Conservation (phyloP, 2,888 invertebrate species). For the Tenthredo livida region DNA sequence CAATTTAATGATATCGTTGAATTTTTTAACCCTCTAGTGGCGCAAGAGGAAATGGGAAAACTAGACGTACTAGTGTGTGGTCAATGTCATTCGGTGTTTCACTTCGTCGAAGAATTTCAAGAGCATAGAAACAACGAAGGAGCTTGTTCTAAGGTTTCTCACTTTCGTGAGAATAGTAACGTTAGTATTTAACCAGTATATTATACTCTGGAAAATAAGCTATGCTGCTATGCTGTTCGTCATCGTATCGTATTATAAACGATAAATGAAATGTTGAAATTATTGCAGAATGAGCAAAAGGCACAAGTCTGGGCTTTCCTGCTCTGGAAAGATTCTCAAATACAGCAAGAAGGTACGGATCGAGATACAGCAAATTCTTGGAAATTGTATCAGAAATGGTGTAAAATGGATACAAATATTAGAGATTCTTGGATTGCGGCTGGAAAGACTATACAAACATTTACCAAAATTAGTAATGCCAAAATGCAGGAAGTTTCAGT, state of each 20-base stretch:
- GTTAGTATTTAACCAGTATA: slow-evolving; percentile 76
- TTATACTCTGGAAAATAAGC: too few relatives aligned
- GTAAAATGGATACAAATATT: slow-evolving; percentile 87
- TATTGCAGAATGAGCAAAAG: slow-evolving; percentile 85
- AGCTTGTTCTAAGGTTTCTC: slow-evolving; percentile 83
- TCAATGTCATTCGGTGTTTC: slow-evolving; percentile 89
- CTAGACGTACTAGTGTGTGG: slow-evolving; percentile 91
- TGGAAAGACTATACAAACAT: slow-evolving; percentile 87
- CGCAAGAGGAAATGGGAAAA: slow-evolving; percentile 87
- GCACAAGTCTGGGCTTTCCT: slow-evolving; percentile 93
- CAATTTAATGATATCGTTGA: slow-evolving; percentile 19
- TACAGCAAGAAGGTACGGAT: slow-evolving; percentile 77
- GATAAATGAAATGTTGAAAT: background rate
- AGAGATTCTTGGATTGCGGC: slow-evolving; percentile 90
- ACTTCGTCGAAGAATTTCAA: slow-evolving; percentile 89
- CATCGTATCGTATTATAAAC: too few relatives aligned
- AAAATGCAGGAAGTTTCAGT: slow-evolving; percentile 82
- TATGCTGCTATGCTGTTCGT: too few relatives aligned
- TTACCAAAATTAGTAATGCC: slow-evolving; percentile 84
- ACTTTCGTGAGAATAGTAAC: slow-evolving; percentile 83
- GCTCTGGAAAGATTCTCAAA: slow-evolving; percentile 87
- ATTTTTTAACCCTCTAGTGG: slow-evolving; percentile 80
- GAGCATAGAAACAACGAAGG: slow-evolving; percentile 84
- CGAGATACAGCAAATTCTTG: slow-evolving; percentile 84
- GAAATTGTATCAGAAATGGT: slow-evolving; percentile 92